Percentiles rank a stretch among this genome's conserved stretches.
These are phyloP conservation scores for Cyphomyrus plagiostoma DNA, from an alignment of 2,113 vertebrate species.

Conservation along the genomic window DNA sequence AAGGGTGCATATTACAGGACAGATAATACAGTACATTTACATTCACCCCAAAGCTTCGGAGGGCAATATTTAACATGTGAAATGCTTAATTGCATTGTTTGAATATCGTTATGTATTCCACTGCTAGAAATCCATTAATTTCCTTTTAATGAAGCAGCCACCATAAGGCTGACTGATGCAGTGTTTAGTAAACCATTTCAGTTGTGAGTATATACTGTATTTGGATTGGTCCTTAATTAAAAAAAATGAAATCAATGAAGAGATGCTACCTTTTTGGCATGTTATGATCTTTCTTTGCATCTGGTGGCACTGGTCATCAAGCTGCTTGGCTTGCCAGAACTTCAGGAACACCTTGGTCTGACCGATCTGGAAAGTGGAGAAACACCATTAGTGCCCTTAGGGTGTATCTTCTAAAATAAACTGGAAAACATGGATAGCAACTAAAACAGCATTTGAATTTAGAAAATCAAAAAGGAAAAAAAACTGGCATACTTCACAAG, in stretches of 20 bases:
- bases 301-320: conserved; percentile 80
- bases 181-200: background rate
- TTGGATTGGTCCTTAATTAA: background rate
- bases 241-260: background rate
- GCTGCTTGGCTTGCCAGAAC: conserved; percentile 85
- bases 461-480: background rate
- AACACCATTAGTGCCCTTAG: background rate
- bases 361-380: conserved; percentile 63
- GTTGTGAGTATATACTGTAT: background rate
- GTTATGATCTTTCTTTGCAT: conserved; percentile 81
- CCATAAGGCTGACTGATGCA: background rate
- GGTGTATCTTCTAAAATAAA: background rate
- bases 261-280: conserved; percentile 85
- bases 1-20: background rate
- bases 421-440: background rate
- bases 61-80: background rate
- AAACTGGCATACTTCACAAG: background rate
- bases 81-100: background rate
- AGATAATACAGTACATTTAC: background rate
- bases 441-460: background rate
- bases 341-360: conserved; percentile 83
- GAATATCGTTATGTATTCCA: background rate
- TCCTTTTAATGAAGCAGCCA: background rate
- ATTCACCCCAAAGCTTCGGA: background rate
- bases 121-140: background rate